phyloP scores from a whole-genome alignment of 1,140 invertebrate species.

The Notospermus geniculatus region DNA sequence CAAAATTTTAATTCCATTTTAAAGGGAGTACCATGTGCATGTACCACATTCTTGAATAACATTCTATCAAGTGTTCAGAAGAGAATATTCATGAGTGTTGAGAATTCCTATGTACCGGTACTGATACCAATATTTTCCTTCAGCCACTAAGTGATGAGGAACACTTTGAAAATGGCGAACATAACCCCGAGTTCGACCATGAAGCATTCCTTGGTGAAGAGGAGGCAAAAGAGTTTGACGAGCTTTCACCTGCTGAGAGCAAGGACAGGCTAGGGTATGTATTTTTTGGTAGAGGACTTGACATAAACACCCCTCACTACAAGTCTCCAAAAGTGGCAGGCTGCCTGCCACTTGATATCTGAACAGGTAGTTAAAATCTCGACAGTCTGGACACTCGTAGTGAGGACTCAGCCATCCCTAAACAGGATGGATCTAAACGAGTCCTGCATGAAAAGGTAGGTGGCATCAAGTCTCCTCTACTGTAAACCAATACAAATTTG shows the following conservation, averaged over 20 bases:
- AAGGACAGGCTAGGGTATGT: constrained; percentile 78
- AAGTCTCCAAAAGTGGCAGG: too few relatives aligned
- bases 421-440: constrained; percentile 61
- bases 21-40: not conserved
- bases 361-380: too few relatives aligned
- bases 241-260: constrained; percentile 92
- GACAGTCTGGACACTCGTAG: too few relatives aligned
- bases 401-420: constrained; percentile 64
- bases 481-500: too few relatives aligned
- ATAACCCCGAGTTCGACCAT: constrained; percentile 94
- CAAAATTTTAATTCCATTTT: too few relatives aligned
- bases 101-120: not conserved
- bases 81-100: not conserved
- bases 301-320: not conserved
- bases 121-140: not conserved
- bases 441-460: constrained; percentile 60
- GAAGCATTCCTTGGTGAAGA: constrained; percentile 93
- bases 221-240: constrained; percentile 90
- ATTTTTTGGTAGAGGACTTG: constrained; percentile 1
- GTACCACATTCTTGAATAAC: not conserved
- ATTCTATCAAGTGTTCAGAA: not conserved
- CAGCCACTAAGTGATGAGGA: constrained; percentile 30
- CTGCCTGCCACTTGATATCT: too few relatives aligned
- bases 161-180: constrained; percentile 59
- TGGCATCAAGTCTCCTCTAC: too few relatives aligned